phyloP scores from a whole-genome alignment of 1,140 invertebrate species.

The Drosophila parabipectinata region DNA sequence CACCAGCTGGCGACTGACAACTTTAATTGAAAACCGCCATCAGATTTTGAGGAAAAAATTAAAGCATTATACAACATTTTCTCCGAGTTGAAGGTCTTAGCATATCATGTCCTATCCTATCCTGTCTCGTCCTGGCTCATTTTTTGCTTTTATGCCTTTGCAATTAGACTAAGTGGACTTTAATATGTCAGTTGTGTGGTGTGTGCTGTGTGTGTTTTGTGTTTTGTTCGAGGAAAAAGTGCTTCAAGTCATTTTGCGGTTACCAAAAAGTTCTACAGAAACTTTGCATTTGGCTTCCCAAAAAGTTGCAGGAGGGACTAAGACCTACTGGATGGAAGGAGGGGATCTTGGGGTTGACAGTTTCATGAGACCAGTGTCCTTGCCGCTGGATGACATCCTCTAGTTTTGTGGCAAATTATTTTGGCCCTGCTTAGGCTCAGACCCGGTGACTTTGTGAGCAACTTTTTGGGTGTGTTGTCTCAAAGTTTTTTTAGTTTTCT shows the following conservation, averaged over 20 bases:
- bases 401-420: slow-evolving; percentile 56
- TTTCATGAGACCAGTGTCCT: slow-evolving; percentile 44
- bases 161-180: slow-evolving; percentile 78
- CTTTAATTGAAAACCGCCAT: slow-evolving; percentile 69
- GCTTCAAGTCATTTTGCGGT: slow-evolving; percentile 75
- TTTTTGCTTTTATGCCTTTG: slow-evolving; percentile 48
- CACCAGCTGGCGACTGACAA: slow-evolving; percentile 60
- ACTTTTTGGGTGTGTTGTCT: slow-evolving; percentile 50
- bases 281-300: slow-evolving; percentile 67
- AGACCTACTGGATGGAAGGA: background rate
- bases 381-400: slow-evolving; percentile 29
- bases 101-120: background rate
- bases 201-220: background rate
- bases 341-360: slow-evolving; percentile 34
- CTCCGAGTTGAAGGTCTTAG: background rate
- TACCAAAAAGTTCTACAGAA: slow-evolving; percentile 64
- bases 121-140: background rate
- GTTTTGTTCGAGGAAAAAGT: slow-evolving; percentile 37
- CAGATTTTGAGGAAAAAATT: slow-evolving; percentile 46
- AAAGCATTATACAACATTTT: slow-evolving; percentile 21
- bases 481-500: slow-evolving; percentile 29
- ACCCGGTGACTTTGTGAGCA: slow-evolving; percentile 12
- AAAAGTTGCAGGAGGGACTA: slow-evolving; percentile 39
- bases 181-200: slow-evolving; percentile 64
- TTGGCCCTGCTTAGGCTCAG: slow-evolving; percentile 39